Percentiles rank a stretch among this genome's conserved stretches.
These are phyloP conservation scores for Lepus townsendii DNA, from an alignment of 2,797 vertebrate species.

Conservation along the genomic window DNA sequence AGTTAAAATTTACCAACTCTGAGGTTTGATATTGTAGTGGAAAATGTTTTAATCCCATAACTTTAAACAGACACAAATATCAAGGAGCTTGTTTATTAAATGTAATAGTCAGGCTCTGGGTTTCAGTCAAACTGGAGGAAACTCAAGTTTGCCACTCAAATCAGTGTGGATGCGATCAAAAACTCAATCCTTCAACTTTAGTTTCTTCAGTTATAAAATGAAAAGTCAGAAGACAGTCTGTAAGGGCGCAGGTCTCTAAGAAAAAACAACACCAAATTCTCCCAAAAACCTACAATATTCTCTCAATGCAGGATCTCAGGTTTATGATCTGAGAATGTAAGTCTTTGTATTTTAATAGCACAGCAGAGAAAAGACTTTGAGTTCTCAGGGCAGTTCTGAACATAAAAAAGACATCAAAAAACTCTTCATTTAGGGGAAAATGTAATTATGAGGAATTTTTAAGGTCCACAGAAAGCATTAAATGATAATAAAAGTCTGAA, in stretches of 20 bases:
- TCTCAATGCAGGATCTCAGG: neutral
- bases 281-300: neutral
- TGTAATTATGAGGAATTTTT: slow-evolving; percentile 10
- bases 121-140: neutral
- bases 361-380: neutral
- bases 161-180: neutral
- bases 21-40: neutral
- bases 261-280: neutral
- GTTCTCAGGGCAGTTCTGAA: neutral
- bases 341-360: neutral
- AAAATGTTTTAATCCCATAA: neutral
- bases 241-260: neutral
- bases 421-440: slow-evolving; percentile 20
- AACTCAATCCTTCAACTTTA: neutral
- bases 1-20: neutral
- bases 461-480: slow-evolving; percentile 7
- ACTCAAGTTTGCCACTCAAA: neutral
- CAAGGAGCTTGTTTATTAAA: neutral
- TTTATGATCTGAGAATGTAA: neutral
- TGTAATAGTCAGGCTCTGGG: neutral
- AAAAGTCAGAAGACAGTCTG: neutral
- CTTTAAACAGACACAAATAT: neutral
- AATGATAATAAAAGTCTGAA: neutral
- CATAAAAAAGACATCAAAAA: slow-evolving; percentile 15
- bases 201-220: slow-evolving; percentile 12